phyloP scores from a whole-genome alignment of 2,797 vertebrate species.

The Aselliscus stoliczkanus region DNA sequence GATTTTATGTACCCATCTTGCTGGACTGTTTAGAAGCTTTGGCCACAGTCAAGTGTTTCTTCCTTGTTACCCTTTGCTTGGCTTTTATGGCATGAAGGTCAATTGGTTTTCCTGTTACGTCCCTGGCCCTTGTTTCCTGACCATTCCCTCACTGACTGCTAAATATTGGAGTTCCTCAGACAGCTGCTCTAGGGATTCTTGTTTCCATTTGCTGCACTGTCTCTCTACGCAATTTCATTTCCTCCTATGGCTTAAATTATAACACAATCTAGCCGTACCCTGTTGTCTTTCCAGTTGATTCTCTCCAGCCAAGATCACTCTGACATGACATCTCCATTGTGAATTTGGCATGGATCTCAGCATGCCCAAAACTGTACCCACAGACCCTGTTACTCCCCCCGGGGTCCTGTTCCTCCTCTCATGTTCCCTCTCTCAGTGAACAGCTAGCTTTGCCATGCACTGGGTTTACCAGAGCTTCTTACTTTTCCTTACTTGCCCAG shows the following conservation, averaged over 20 bases:
- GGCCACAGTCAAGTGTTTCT: background rate
- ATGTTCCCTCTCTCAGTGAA: background rate
- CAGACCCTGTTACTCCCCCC: accelerated
- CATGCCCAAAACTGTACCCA: background rate
- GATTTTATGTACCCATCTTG: background rate
- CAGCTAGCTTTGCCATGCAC: background rate
- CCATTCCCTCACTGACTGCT: background rate
- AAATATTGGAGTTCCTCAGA: background rate
- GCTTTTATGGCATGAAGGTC: background rate
- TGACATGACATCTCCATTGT: background rate
- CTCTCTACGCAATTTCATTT: background rate
- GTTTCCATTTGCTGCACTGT: background rate
- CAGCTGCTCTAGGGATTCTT: background rate
- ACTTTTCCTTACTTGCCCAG: background rate
- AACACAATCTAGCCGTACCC: background rate
- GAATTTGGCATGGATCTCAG: background rate
- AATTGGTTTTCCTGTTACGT: background rate
- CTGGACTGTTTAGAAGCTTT: background rate
- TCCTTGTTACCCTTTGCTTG: background rate
- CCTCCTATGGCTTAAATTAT: background rate
- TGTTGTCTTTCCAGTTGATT: background rate
- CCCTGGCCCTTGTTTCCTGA: background rate
- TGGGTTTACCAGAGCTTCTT: background rate
- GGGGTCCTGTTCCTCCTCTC: background rate
- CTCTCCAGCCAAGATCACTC: background rate